Evolutionary conservation across 2,888 invertebrate species (phyloP).

Genomic region (Drosophila flavopinicola): DNA sequence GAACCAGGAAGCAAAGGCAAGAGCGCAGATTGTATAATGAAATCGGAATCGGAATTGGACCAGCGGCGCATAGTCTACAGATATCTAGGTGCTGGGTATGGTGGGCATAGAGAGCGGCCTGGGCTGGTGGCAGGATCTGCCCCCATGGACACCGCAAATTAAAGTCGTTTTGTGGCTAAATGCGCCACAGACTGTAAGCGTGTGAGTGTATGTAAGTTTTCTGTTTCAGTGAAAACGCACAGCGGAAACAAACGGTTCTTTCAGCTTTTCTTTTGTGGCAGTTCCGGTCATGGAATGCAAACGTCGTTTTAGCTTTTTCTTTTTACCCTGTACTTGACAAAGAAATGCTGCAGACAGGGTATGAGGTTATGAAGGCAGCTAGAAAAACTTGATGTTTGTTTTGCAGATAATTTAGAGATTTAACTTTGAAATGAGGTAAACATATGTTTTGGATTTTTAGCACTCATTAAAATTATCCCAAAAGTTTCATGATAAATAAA

Average conservation of each 20-base stretch:
- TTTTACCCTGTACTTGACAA: not conserved
- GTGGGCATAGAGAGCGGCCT: not conserved
- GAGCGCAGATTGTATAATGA: conserved; percentile 68
- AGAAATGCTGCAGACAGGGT: not conserved
- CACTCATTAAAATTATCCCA: not conserved
- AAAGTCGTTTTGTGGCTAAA: conserved; percentile 73
- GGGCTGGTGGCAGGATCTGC: conserved; percentile 28
- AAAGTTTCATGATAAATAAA: too few relatives aligned
- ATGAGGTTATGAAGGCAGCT: not conserved
- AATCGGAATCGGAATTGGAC: conserved; percentile 60
- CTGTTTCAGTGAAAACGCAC: conserved; percentile 41
- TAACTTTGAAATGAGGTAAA: too few relatives aligned
- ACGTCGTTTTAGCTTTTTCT: conserved; percentile 53
- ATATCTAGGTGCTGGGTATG: conserved; percentile 18
- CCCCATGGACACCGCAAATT: conserved; percentile 67
- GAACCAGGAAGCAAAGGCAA: conserved; percentile 48
- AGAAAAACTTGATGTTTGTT: not conserved
- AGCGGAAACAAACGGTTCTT: conserved; percentile 70
- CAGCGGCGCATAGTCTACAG: conserved; percentile 35
- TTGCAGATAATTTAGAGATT: too few relatives aligned
- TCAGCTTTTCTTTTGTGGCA: conserved; percentile 56
- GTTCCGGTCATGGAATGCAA: conserved; percentile 72
- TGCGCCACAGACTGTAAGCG: conserved; percentile 29
- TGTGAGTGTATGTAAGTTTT: conserved; percentile 26
- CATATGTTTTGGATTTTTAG: too few relatives aligned